phyloP scores from a whole-genome alignment of 1,140 invertebrate species.

The Diachasmimorpha longicaudata region DNA sequence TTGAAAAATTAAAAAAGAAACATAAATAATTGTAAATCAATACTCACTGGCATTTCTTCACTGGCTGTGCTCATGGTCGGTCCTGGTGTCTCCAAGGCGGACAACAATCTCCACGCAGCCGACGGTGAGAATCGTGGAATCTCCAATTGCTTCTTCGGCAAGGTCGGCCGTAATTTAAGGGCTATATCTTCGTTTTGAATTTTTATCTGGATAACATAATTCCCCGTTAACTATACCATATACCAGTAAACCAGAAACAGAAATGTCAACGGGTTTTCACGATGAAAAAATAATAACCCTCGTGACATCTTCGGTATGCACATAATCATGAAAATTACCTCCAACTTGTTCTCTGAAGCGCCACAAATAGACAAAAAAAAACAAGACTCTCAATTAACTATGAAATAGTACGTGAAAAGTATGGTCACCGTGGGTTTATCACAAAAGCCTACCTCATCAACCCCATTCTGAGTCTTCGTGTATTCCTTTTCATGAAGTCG shows the following conservation, averaged over 20 bases:
- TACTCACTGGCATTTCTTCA: slow-evolving; percentile 51
- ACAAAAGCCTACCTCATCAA: slow-evolving; percentile 38
- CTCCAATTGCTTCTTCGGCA: slow-evolving; percentile 77
- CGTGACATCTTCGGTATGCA: not conserved
- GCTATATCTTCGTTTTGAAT: slow-evolving; percentile 66
- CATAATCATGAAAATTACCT: not conserved
- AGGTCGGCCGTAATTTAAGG: slow-evolving; percentile 74
- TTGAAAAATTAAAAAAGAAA: too few species aligned
- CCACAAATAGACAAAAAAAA: not conserved
- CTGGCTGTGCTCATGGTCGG: slow-evolving; percentile 51
- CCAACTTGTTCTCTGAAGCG: not conserved
- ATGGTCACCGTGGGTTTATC: not conserved
- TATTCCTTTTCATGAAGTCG: slow-evolving; percentile 29
- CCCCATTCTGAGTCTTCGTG: slow-evolving; percentile 27
- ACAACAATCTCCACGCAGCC: slow-evolving; percentile 80
- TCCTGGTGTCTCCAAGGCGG: slow-evolving; percentile 52
- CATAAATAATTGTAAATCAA: slow-evolving; percentile 17
- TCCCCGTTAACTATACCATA: not conserved
- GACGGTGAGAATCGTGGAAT: slow-evolving; percentile 81
- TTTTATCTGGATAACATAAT: slow-evolving; percentile 32
- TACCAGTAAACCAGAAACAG: too few species aligned
- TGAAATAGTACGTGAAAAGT: not conserved
- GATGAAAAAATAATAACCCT: not conserved
- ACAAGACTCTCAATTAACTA: not conserved
- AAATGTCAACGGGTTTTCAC: not conserved